Evolutionary conservation across 1,140 invertebrate genomes (phyloP), one percentile per base, ranked within the genome.

Genomic region (Drosophila bipectinata): DNA sequence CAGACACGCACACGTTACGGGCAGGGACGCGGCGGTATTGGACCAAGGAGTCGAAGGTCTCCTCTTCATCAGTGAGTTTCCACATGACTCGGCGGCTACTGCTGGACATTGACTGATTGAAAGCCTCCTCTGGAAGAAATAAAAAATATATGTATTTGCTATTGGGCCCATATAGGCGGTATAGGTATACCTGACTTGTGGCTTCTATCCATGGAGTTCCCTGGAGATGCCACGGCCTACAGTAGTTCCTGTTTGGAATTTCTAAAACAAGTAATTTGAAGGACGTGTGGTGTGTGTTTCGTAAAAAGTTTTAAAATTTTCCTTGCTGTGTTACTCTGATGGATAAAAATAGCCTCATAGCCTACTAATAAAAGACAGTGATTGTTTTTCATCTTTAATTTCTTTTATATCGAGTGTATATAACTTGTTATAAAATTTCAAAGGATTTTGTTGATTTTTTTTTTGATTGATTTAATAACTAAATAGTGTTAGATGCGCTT

Each of bases 401-500:
- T 62, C 55, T 68, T 53, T 28, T 66, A 26, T 28, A 53, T 48
- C 48, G 32, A 63, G 47, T 81, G 81, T 81, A 79, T 76, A 83
- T 83, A 83, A 76, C 83, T 78, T 76, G 45, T 79, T 62, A 81
- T 75, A 87, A 81, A 87, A 87, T 75, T 69, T 75, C 48, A 44
- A 63, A 61, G 34, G 60, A 54, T 73, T 60, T 53, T 18, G 10
- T 61, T 63, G 58, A 49, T 4, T 48, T 66, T 4, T 48, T 66
- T 71, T 67, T 28, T 28, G 5, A 28, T 28, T 28, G 26, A 24
- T 79, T 83, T 79, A 56, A 62, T 75, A 79, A 76, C 83, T 87
- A 76, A 84, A 68, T 61, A 66, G 62, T 59, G 66, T 76, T 75
- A 85, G 47, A 85, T 67, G 69, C 49, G 45, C 66, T 80, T 77